Percentiles rank a stretch among this genome's conserved stretches.
Conservation (phyloP, 2,113 vertebrate species). For the Notarius quadriscutis region DNA sequence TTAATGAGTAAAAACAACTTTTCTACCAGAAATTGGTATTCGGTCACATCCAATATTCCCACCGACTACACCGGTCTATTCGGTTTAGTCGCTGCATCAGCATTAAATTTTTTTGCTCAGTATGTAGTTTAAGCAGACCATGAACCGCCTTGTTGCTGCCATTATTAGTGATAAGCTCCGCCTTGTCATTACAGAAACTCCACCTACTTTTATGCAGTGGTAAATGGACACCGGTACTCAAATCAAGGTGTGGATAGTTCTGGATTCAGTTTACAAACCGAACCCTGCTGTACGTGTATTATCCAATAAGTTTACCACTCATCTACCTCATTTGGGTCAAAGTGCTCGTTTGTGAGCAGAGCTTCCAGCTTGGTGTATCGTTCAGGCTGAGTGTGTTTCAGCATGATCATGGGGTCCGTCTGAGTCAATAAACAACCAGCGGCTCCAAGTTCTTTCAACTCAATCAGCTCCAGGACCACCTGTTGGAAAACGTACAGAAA, state of each 20-base stretch:
- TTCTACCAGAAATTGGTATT: not conserved
- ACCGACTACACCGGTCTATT: no score
- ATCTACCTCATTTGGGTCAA: conserved; percentile 90
- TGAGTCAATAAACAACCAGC: conserved; percentile 90
- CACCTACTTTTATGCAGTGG: not conserved
- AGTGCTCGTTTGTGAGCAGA: conserved; percentile 89
- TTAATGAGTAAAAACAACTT: not conserved
- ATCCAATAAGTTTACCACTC: not conserved
- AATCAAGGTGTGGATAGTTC: not conserved
- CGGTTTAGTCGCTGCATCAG: no score
- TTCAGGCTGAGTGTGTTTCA: conserved; percentile 95
- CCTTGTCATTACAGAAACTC: not conserved
- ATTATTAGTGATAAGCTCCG: not conserved
- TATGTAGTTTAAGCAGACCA: no score
- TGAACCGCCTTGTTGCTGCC: no score
- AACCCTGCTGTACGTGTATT: not conserved
- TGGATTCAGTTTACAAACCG: not conserved
- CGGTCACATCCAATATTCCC: no score
- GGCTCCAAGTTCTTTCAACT: conserved; percentile 90
- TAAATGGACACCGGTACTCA: not conserved
- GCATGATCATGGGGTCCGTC: conserved; percentile 98
- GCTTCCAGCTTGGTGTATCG: conserved; percentile 94
- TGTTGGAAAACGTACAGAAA: conserved; percentile 55
- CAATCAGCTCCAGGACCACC: conserved; percentile 96
- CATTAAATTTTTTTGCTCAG: no score